Percentiles rank a stretch among this genome's conserved stretches.
These are phyloP conservation scores for Eleutherodactylus coqui DNA, from an alignment of 2,797 vertebrate genomes.

Conservation along the genomic window DNA sequence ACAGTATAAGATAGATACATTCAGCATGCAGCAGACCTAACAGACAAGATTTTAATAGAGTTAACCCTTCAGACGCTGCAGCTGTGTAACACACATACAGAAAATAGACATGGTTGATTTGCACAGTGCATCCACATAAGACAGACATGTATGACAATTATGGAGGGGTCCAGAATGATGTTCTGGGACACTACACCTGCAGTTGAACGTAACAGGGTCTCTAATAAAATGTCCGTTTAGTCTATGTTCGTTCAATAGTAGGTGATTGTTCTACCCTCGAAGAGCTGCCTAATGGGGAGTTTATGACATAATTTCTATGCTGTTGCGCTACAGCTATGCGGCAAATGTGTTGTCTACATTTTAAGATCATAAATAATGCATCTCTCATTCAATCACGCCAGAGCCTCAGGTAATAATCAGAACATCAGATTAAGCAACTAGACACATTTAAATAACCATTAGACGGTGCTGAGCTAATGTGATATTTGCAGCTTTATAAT, in stretches of 20 bases:
- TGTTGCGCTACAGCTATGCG: neutral
- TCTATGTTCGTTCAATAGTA: neutral
- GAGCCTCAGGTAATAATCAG: constrained; percentile 37
- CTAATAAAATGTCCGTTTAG: neutral
- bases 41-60: no score
- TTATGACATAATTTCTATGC: neutral
- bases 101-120: no score
- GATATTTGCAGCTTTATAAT: constrained; percentile 33
- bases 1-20: no score
- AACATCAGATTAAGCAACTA: constrained; percentile 30
- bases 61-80: no score
- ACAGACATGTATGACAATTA: no score
- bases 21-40: no score
- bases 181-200: no score
- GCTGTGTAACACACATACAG: no score
- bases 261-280: neutral
- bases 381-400: constrained; percentile 7
- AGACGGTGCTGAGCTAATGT: constrained; percentile 35
- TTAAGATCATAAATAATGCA: constrained; percentile 32
- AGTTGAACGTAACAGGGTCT: no score
- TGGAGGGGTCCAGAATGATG: no score
- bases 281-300: neutral
- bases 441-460: constrained; percentile 48
- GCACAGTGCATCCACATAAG: no score
- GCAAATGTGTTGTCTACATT: neutral